Base-by-base conservation (phyloP, 2,888 invertebrate genomes). In the Agriotes lineatus region DNA sequence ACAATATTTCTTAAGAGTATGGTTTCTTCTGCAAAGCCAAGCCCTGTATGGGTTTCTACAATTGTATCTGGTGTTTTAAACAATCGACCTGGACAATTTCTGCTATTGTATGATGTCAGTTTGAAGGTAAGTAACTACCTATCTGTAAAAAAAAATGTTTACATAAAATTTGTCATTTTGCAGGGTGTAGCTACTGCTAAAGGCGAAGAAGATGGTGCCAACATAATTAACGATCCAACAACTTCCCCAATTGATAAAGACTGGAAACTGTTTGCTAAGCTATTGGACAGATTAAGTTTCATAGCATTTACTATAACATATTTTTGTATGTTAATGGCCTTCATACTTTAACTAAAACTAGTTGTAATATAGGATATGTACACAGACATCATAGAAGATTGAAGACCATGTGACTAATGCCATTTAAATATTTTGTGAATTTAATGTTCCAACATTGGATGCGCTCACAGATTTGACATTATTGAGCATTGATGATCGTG, bases 201-300 rank as follows among this genome's bases (percentile, higher is more conserved):
- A 67, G 79, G 78, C 18, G 81, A 82, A 33, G 83, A 84, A 63
- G 84, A 84, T 68, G 78, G 78, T 4, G 69, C 71, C 3, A 75
- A 72, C 39, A 74, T 78, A 19, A 70, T 78, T 2, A 74, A 74
- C 45, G 69, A 72, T 42, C 65, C 64, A 10, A 33, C 37, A 10
- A 30, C 12, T 1, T 33, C 63, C n/a, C 20, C 14, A 48, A 25
- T n/a, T 25, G 10, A 59, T 18, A 73, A 77, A 45, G 83, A 83
- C 61, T 84, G 82, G 82, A 67, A 75, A 4, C 58, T 83, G 33
- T 80, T 84, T 67, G 82, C 79, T 5, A 82, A 78, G 72, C 73
- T 84, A 37, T 62, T 84, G 18, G 83, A 84, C 73, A 75, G 81
- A 59, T 39, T 83, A 33, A 78, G 78, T 56, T 77, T 82, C 62